Evolutionary conservation across 2,888 invertebrate species (phyloP), one percentile per base, ranked within the genome.

Genomic region (Netelia virgata): DNA sequence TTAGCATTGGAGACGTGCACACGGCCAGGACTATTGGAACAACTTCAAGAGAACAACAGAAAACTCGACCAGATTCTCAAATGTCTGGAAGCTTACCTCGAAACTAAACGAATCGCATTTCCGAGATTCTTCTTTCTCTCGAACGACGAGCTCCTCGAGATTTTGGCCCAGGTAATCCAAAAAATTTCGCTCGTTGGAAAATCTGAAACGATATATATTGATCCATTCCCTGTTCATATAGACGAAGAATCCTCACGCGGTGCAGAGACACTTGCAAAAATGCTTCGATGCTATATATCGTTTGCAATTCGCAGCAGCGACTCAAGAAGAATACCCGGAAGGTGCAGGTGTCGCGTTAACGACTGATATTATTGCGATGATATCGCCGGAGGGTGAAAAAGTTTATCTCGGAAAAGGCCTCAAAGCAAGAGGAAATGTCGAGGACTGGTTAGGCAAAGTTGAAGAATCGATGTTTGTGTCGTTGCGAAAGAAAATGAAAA

Each of bases 391-490:
- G 94, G 96, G 96, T 18, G 98, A 98, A 92, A 95, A 96, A 85
- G 96, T 98, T 3, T 95, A 95, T 63, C 95, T 98, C 10, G 96
- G 96, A 69, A 97, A 96, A 96, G 98, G 96, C 28, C 94, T 96
- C 9, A 98, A 97, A 94, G 97, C 97, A 0, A 95, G 98, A 75
- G 98, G 98, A 0, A 98, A 98, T 90, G 98, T 98, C 0, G 98
- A 98, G 93, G 97, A 98, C 90, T 98, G 98, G 98, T 94, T 98
- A 9, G 96, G 97, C 1, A 98, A 97, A 94, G 98, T 98, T 1
- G 98, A 98, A 91, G 97, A 97, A 74, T 96, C 97, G 0, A 98
- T 98, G 98, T 97, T 98, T 88, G 94, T 95, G 0, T 96, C 97
- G 0, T 95, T 98, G 6, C 96, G 96, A 87, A 95, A 96, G 83